These are phyloP conservation scores for Lasioglossum pauxillum DNA, from an alignment of 2,888 invertebrate species.

Conservation along the genomic window DNA sequence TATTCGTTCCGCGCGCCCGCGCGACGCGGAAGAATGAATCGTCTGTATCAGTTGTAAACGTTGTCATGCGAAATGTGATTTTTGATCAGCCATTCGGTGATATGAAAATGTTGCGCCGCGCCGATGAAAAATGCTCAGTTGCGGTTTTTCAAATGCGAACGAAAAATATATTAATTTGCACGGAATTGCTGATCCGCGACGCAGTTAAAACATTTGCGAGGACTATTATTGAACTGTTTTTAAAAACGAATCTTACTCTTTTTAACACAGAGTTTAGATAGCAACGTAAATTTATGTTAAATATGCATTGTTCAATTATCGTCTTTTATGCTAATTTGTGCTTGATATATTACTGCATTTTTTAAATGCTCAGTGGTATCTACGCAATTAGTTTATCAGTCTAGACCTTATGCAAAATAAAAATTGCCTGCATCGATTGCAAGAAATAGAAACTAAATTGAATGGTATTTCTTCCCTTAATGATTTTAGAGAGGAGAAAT, in stretches of 20 bases:
- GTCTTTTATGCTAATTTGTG: background rate
- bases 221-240: background rate
- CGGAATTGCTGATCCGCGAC: background rate
- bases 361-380: background rate
- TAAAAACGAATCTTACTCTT: background rate
- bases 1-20: conserved; percentile 33
- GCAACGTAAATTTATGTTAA: background rate
- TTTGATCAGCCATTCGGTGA: conserved; percentile 48
- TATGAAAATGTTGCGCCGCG: conserved; percentile 4
- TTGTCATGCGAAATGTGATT: conserved; percentile 47
- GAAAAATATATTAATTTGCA: background rate
- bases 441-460: no score
- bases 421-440: no score
- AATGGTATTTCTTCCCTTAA: no score
- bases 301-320: background rate
- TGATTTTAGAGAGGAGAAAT: no score
- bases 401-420: background rate
- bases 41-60: conserved; percentile 49
- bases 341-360: background rate
- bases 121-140: background rate
- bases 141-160: background rate
- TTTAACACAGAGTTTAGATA: background rate
- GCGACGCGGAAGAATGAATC: conserved; percentile 48
- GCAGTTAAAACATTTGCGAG: background rate
- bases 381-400: background rate